Evolutionary conservation across 35 echinoderm and acorn worm genomes (phyloP), one percentile per base, ranked within the genome.

Genomic region (Eucidaris tribuloides): DNA sequence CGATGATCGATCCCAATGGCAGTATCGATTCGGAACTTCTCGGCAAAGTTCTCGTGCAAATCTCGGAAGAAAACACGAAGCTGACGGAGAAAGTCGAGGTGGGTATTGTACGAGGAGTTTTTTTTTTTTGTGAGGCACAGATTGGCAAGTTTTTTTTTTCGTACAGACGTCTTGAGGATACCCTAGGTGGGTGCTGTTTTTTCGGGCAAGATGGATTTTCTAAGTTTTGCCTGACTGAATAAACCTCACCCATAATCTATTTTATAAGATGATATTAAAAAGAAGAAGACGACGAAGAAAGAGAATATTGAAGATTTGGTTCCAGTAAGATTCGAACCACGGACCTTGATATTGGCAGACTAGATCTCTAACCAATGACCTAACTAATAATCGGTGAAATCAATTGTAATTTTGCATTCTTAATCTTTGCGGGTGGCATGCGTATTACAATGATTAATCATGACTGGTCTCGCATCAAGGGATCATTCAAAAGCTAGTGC

Each of bases 21-120:
- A 86, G 84, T 9, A 48, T 87, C 15, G 68, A 87, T 20, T 46
- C 79, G 46, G 90, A 92, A 62, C 41, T 87, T 1, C 84, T 92
- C 5, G 90, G 90, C 0, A 49, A 20, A 18, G 92, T 65, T 3
- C 23, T 94, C 3, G 34, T 74, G 19, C 40, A 90, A 59, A 65
- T 94, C 9, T 78, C 33, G 18, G 27, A 58, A 22, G 49, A 90
- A 42, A 94, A 79, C 40, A 48, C 40, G 33, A 71, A 85, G 36
- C 82, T 90, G 2, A 78, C 77, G 19, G 50, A 45, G 18, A 92
- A 86, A 59, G 34, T 92, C 17, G 46, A 78, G 65, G 65, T 49
- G 24, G 13, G 60, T 42, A 19, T 19, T 13, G 62, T 65, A 65
- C 62, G 27, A 15, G 15, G 9, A 11, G 49, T 13, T 13, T n/a